Conservation (phyloP, 1,140 invertebrate genomes). For the Oscheius sp. region DNA sequence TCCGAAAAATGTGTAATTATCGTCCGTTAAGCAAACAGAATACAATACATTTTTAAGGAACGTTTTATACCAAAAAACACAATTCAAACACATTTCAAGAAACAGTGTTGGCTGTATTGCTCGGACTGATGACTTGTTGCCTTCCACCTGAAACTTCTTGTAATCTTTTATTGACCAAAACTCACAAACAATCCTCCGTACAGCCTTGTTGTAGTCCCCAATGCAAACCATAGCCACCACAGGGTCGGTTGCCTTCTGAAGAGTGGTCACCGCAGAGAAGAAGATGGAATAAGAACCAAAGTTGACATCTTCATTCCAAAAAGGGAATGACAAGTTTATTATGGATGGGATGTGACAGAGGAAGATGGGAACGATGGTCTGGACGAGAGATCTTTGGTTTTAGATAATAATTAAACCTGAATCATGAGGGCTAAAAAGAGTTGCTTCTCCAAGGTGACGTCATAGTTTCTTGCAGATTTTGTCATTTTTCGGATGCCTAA, state of each 20-base stretch:
- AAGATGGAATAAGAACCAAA: not conserved
- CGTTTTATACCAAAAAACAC: no score
- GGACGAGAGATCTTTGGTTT: not conserved
- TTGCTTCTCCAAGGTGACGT: not conserved
- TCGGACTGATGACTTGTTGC: no score
- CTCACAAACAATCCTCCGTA: not conserved
- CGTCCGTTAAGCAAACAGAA: no score
- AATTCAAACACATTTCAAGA: no score
- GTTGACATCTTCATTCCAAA: not conserved
- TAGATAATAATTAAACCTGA: not conserved
- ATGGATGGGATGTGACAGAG: not conserved
- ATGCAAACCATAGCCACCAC: not conserved
- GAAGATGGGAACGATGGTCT: not conserved
- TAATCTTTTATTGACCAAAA: not conserved
- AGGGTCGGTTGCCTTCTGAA: not conserved
- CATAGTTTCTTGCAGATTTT: not conserved
- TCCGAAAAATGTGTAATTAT: no score
- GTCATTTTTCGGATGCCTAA: not conserved
- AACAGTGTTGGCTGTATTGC: no score
- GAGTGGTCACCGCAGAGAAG: not conserved
- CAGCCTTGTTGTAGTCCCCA: not conserved
- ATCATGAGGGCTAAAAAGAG: not conserved
- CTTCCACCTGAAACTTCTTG: no score
- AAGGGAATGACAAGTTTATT: not conserved
- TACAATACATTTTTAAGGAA: no score